phyloP scores from a whole-genome alignment of 2,113 vertebrate genomes.

The Bujurquina vittata region DNA sequence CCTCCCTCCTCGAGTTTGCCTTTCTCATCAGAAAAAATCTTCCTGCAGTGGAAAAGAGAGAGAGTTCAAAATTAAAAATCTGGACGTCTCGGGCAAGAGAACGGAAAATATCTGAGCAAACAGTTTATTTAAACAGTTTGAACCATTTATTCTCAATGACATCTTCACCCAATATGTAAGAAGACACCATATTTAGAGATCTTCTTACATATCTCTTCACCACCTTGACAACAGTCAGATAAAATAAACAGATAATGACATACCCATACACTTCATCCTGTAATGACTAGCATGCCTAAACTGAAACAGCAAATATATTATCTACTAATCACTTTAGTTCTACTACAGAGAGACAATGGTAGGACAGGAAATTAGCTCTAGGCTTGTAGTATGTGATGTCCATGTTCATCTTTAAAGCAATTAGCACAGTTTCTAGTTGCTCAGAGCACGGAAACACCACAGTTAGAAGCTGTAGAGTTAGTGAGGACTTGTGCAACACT shows the following conservation, averaged over 20 bases:
- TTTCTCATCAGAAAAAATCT: conserved; percentile 86
- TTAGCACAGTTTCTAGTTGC: conserved; percentile 22
- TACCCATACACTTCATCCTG: conserved; percentile 9
- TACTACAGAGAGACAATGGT: conserved; percentile 19
- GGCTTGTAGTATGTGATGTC: conserved; percentile 7
- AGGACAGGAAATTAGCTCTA: conserved; percentile 10
- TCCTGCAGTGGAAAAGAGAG: conserved; percentile 79
- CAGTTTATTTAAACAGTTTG: not conserved
- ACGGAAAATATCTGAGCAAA: conserved; percentile 25
- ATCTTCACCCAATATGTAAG: conserved; percentile 75
- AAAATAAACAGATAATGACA: conserved; percentile 52
- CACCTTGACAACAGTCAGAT: conserved; percentile 67
- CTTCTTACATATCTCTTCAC: conserved; percentile 78
- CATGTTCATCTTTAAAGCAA: conserved; percentile 23
- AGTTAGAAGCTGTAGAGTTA: not conserved
- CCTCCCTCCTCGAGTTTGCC: conserved; percentile 83
- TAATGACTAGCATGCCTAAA: not conserved
- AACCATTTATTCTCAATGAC: conserved; percentile 62
- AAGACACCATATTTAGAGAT: conserved; percentile 39
- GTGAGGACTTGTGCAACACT: conserved; percentile 23
- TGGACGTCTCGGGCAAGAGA: not conserved
- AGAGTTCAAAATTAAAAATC: conserved; percentile 29
- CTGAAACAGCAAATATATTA: conserved; percentile 2
- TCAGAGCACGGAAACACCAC: conserved; percentile 33
- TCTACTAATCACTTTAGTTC: conserved; percentile 24